A percentile compares a stretch with the other conserved stretches of the same genome.
phyloP scores from a whole-genome alignment of 2,888 invertebrate genomes.

The Xylophagus ater region DNA sequence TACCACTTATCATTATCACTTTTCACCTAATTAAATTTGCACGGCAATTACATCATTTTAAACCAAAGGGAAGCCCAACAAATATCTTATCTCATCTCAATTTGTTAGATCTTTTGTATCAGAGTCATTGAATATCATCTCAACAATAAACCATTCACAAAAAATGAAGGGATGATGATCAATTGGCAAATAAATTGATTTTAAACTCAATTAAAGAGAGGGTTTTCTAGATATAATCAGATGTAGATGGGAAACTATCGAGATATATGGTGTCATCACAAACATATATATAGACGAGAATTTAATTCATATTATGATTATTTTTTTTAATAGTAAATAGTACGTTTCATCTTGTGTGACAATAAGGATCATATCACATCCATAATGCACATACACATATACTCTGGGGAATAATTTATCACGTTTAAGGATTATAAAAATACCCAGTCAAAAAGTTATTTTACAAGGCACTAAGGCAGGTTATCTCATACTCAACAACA shows the following conservation, averaged over 20 bases:
- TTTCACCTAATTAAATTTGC: conserved; percentile 37
- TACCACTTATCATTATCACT: conserved; percentile 19
- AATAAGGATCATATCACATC: conserved; percentile 6
- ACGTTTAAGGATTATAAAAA: conserved; percentile 25
- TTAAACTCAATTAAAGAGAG: conserved; percentile 41
- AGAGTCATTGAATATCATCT: conserved; percentile 1
- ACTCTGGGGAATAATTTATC: conserved; percentile 39
- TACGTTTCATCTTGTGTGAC: conserved; percentile 4
- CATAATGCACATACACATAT: conserved; percentile 22
- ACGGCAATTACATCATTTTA: conserved; percentile 34
- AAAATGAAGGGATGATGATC: conserved; percentile 10
- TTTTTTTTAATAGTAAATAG: too few relatives aligned
- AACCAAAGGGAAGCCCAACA: conserved; percentile 12
- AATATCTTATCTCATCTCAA: conserved; percentile 11
- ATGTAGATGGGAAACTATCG: conserved; percentile 5
- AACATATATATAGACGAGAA: conserved; percentile 5
- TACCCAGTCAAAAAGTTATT: conserved; percentile 16
- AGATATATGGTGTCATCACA: too few relatives aligned
- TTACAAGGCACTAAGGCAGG: background rate
- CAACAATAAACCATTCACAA: conserved; percentile 1
- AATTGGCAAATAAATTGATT: conserved; percentile 34
- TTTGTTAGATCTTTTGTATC: conserved; percentile 1
- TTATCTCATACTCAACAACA: background rate
- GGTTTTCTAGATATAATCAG: conserved; percentile 11
- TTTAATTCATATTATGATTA: conserved; percentile 5